Conservation (phyloP, 2,888 invertebrate species). For the Nephrocerus scutellatus region DNA sequence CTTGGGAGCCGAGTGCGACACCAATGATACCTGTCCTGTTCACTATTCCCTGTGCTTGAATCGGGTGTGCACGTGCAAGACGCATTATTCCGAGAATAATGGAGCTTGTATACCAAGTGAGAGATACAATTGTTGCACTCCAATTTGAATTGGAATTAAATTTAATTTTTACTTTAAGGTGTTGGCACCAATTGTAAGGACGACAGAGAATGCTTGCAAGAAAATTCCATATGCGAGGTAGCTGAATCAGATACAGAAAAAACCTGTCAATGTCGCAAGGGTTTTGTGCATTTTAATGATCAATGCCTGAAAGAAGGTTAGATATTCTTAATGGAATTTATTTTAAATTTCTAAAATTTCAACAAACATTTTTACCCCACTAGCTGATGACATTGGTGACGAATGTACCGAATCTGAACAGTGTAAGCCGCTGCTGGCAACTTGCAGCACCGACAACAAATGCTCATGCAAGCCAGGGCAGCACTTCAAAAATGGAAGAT, state of each 20-base stretch:
- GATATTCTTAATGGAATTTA: too few species aligned
- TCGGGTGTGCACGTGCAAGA: constrained; percentile 37
- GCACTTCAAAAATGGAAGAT: constrained; percentile 38
- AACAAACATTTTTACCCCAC: not conserved
- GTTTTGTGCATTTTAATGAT: constrained; percentile 41
- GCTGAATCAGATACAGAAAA: constrained; percentile 26
- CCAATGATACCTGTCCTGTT: constrained; percentile 33
- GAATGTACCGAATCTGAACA: constrained; percentile 43
- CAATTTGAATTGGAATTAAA: not conserved
- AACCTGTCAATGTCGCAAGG: constrained; percentile 41
- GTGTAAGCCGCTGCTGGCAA: constrained; percentile 43
- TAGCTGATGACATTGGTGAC: constrained; percentile 39
- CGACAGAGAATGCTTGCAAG: constrained; percentile 34
- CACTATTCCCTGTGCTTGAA: constrained; percentile 39
- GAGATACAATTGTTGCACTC: not conserved
- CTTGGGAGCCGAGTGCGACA: constrained; percentile 39
- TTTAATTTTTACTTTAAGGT: constrained; percentile 24
- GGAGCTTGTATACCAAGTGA: constrained; percentile 36
- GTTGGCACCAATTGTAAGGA: constrained; percentile 36
- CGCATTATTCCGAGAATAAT: constrained; percentile 32
- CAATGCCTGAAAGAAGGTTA: constrained; percentile 43
- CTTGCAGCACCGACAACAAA: constrained; percentile 37
- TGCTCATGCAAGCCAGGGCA: constrained; percentile 38
- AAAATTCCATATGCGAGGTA: constrained; percentile 33
- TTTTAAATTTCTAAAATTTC: too few species aligned